Evolutionary conservation across 2,888 invertebrate genomes (phyloP), one percentile per base, ranked within the genome.

Genomic region (Ametastegia equiseti): DNA sequence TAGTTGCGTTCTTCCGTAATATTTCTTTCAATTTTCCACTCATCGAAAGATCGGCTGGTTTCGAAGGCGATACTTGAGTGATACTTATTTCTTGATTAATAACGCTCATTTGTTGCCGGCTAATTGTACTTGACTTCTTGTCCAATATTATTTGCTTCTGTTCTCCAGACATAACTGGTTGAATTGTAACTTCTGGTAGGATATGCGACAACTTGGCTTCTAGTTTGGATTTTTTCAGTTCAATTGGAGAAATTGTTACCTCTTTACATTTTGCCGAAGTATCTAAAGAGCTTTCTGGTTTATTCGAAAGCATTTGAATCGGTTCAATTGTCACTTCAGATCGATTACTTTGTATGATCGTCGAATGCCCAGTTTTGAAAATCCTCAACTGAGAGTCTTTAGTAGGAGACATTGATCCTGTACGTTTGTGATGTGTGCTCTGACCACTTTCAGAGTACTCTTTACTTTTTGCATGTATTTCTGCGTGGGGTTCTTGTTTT

Each of bases 71-170:
- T 7, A 90, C 89, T 80, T 91, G 91, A 1, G 91, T 91, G 84
- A 91, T 91, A 84, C 91, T 91, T 77, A 91, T 90, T 81, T 92
- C 91, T 80, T 90, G 90, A 54, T 88, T 89, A 23, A 91, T 88
- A 2, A 90, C 89, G 69, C 89, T 89, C 87, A 90, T 90, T 73
- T 89, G 89, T 33, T 90, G 88, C 63, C 87, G 87, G 80, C 88
- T 90, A 9, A 89, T 88, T 2, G 84, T 81, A 63, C 85, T 87
- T 9, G 81, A 83, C 47, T 88, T 88, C 3, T 87, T 82, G 42
- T 90, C 88, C 9, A 89, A 85, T 11, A 87, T 23, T 7, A 88
- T 81, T 27, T 87, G 86, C 33, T 87, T 86, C 23, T 84, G 83
- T 23, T 79, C 60, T 4, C 78, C 78, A n/a, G 73, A 63, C n/a